Conservation (phyloP, 2,888 invertebrate genomes). For the Clunio marinus region DNA sequence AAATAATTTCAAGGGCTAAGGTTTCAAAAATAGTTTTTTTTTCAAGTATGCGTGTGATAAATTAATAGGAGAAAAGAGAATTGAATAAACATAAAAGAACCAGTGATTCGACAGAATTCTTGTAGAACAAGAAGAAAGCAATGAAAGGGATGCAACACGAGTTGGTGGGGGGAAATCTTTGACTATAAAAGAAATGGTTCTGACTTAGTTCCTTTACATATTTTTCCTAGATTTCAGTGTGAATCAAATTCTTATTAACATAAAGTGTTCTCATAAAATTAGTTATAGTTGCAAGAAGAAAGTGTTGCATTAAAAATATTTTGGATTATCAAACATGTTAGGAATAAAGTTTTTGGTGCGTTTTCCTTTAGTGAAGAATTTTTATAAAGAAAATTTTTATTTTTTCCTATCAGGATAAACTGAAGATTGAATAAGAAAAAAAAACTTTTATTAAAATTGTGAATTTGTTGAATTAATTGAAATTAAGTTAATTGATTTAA, state of each 20-base stretch:
- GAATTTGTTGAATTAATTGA: too few relatives aligned
- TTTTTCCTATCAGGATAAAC: too few relatives aligned
- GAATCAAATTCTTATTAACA: background rate
- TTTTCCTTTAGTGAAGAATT: too few relatives aligned
- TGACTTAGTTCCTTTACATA: conserved; percentile 11
- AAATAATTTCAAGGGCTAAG: too few relatives aligned
- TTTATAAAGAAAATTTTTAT: too few relatives aligned
- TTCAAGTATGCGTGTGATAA: conserved; percentile 16
- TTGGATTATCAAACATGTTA: conserved; percentile 27
- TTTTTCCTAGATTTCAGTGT: background rate
- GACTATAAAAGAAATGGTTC: conserved; percentile 28
- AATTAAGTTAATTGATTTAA: too few relatives aligned
- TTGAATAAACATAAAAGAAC: conserved; percentile 10
- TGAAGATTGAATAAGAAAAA: too few relatives aligned
- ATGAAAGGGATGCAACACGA: conserved; percentile 25
- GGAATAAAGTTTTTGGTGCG: conserved; percentile 31
- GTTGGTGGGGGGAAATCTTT: conserved; percentile 24
- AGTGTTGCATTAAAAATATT: background rate
- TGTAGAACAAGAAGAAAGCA: background rate
- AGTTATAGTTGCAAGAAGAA: background rate
- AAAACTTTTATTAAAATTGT: too few relatives aligned
- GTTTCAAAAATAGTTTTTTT: background rate
- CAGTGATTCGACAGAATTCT: conserved; percentile 6
- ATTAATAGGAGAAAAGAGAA: conserved; percentile 20
- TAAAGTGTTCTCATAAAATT: background rate